Evolutionary conservation across 1,140 invertebrate genomes (phyloP).

Genomic region (Zophobas atratus): DNA sequence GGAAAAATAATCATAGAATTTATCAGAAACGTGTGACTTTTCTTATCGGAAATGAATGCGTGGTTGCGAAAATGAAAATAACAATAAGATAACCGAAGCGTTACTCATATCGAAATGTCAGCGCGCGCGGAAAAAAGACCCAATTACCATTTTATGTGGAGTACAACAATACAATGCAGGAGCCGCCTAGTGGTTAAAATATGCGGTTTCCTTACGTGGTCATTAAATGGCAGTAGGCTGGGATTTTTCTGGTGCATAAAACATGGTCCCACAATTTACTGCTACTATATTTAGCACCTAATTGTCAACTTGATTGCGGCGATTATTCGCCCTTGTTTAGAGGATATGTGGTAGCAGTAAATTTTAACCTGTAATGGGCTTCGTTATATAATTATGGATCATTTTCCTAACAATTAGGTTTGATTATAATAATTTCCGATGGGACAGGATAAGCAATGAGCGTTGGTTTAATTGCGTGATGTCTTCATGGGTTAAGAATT

Average conservation of each 20-base stretch:
- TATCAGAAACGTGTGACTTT: background rate
- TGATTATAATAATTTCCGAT: too few species aligned
- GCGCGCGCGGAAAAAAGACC: constrained; percentile 3
- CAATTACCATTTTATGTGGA: constrained; percentile 33
- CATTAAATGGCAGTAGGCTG: constrained; percentile 33
- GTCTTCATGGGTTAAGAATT: too few species aligned
- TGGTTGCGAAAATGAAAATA: background rate
- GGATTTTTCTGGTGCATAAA: constrained; percentile 18
- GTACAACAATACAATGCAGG: constrained; percentile 15
- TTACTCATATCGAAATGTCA: constrained; percentile 19
- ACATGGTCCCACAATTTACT: constrained; percentile 31
- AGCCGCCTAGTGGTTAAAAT: constrained; percentile 31
- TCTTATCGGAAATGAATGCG: background rate
- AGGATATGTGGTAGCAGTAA: background rate
- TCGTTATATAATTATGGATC: too few species aligned
- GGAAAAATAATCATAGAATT: background rate
- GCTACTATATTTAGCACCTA: constrained; percentile 33
- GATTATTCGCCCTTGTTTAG: constrained; percentile 2
- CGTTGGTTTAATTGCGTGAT: too few species aligned
- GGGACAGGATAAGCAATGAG: too few species aligned
- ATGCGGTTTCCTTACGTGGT: constrained; percentile 30
- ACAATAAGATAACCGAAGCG: constrained; percentile 6
- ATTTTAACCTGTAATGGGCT: too few species aligned
- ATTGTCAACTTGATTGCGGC: constrained; percentile 22
- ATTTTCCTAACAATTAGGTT: too few species aligned